Evolutionary conservation across 23 tunicate species (phyloP).

Genomic region (Pegea sp.): DNA sequence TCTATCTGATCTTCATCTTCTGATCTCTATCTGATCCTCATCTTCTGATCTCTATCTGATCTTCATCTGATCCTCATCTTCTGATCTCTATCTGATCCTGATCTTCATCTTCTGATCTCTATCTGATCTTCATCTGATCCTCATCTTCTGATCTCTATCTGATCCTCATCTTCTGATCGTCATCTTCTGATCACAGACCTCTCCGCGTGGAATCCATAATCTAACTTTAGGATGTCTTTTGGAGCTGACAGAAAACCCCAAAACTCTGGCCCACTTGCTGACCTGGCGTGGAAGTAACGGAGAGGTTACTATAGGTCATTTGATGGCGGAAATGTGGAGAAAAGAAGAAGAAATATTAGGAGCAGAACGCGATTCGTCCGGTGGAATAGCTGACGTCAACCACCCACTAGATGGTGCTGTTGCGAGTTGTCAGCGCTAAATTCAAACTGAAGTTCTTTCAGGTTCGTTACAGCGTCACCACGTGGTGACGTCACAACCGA

Average conservation of each 20-base stretch:
- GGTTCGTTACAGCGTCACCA: slow-evolving; percentile 41
- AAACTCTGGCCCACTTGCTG: slow-evolving; percentile 76
- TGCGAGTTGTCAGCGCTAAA: neutral
- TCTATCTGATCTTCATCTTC: no score
- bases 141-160: no score
- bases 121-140: no score
- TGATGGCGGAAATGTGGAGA: slow-evolving; percentile 76
- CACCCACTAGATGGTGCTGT: slow-evolving; percentile 43
- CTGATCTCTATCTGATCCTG: no score
- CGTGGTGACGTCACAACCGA: slow-evolving; percentile 30
- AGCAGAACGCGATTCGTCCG: slow-evolving; percentile 30
- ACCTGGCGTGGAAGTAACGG: slow-evolving; percentile 66
- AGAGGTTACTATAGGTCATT: slow-evolving; percentile 60
- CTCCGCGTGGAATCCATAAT: slow-evolving; percentile 73
- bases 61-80: no score
- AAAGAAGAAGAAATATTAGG: slow-evolving; percentile 86
- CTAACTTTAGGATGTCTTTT: slow-evolving; percentile 62
- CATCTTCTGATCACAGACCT: slow-evolving; percentile 20
- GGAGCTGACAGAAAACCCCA: slow-evolving; percentile 81
- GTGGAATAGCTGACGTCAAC: slow-evolving; percentile 37
- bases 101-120: no score
- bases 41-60: no score
- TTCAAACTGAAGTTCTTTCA: neutral
- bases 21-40: no score
- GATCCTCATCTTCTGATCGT: no score